These are phyloP conservation scores for Drosophila aldrichi DNA, from an alignment of 2,888 invertebrate genomes.

Conservation along the genomic window DNA sequence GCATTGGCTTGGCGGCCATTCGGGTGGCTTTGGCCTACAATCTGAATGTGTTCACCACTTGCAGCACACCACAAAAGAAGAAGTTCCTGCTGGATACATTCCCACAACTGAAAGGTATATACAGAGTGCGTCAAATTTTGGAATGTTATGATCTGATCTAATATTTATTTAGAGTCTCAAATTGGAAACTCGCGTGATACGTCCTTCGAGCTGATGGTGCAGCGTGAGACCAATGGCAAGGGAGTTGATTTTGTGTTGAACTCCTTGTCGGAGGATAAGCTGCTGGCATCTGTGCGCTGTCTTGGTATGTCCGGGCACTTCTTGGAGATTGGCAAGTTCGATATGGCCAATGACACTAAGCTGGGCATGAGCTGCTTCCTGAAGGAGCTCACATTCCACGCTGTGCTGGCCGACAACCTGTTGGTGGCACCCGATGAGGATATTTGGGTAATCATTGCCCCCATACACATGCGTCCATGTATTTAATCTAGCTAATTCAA, in stretches of 20 bases:
- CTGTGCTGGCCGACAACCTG: slow-evolving; percentile 91
- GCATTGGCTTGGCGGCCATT: slow-evolving; percentile 93
- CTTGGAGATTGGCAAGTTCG: slow-evolving; percentile 94
- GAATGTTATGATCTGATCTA: too few relatives aligned
- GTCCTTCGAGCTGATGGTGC: slow-evolving; percentile 94
- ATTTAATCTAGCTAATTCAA: not conserved
- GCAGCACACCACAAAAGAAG: slow-evolving; percentile 88
- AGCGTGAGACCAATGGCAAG: slow-evolving; percentile 91
- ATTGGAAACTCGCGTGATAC: slow-evolving; percentile 95
- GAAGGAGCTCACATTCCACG: slow-evolving; percentile 91
- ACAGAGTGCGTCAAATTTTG: not conserved
- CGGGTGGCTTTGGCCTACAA: slow-evolving; percentile 88
- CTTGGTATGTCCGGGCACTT: slow-evolving; percentile 89
- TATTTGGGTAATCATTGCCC: slow-evolving; percentile 61
- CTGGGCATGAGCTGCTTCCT: slow-evolving; percentile 89
- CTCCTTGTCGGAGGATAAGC: slow-evolving; percentile 96
- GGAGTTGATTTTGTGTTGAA: slow-evolving; percentile 97
- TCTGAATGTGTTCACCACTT: slow-evolving; percentile 90
- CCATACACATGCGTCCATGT: too few relatives aligned
- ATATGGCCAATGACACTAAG: slow-evolving; percentile 89
- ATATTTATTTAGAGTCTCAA: slow-evolving; percentile 85
- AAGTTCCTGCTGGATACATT: slow-evolving; percentile 87
- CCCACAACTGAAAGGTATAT: slow-evolving; percentile 87
- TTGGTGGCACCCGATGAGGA: slow-evolving; percentile 86
- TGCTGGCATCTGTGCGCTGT: slow-evolving; percentile 89